Evolutionary conservation across 2,797 vertebrate species (phyloP).

Genomic region (Cirrhinus mrigala): DNA sequence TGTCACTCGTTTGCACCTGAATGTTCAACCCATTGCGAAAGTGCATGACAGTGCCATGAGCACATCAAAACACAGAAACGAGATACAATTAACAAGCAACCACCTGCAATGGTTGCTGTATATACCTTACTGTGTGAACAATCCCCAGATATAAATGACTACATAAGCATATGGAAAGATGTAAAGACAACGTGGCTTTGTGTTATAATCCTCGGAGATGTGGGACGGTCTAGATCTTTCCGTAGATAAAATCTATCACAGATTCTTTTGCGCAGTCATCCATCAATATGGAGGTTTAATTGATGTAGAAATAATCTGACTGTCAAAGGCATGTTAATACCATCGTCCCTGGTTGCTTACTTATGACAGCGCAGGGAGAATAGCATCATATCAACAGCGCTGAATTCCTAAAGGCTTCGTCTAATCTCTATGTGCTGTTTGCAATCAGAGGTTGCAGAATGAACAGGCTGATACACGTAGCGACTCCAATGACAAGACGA

Average conservation of each 20-base stretch:
- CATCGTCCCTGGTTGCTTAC: background rate
- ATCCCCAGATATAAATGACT: background rate
- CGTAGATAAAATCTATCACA: background rate
- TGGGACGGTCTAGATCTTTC: background rate
- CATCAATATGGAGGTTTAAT: conserved; percentile 4
- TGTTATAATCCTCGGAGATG: conserved; percentile 9
- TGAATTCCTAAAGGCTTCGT: conserved; percentile 39
- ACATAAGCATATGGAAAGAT: background rate
- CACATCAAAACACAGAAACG: conserved; percentile 39
- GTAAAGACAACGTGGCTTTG: conserved; percentile 20
- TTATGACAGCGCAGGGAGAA: conserved; percentile 5
- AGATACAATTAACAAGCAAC: conserved; percentile 27
- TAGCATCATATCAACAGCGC: conserved; percentile 33
- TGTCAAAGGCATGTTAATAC: conserved; percentile 24
- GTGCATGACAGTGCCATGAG: conserved; percentile 11
- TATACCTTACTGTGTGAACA: background rate
- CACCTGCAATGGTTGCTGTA: background rate
- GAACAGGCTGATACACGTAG: conserved; percentile 57
- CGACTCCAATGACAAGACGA: conserved; percentile 47
- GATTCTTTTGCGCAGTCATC: background rate
- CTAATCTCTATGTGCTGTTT: conserved; percentile 28
- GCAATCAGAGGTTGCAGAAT: conserved; percentile 31
- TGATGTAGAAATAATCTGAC: conserved; percentile 35
- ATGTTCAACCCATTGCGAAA: conserved; percentile 6
- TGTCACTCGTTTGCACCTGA: background rate